Conservation (phyloP, 2,888 invertebrate genomes). For the Onthophagus sagittarius region DNA sequence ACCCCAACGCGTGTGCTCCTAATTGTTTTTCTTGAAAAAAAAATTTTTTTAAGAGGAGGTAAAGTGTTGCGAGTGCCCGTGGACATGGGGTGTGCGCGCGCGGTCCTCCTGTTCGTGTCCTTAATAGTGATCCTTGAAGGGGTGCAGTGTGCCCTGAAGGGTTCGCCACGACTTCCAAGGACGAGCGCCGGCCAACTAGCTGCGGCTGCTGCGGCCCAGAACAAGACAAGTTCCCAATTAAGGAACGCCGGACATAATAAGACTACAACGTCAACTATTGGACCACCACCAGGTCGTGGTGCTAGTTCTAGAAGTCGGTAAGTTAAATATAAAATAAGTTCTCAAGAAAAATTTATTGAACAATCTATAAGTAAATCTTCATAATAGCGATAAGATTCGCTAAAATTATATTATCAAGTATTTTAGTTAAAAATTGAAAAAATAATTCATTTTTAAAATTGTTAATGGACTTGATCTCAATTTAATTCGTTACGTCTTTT, state of each 20-base stretch:
- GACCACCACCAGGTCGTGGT: conserved; percentile 41
- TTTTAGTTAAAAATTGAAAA: too few relatives aligned
- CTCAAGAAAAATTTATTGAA: too few relatives aligned
- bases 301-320: conserved; percentile 41
- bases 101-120: conserved; percentile 34
- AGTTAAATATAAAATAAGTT: conserved; percentile 14
- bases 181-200: conserved; percentile 58
- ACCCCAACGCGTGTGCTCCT: too few relatives aligned
- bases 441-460: too few relatives aligned
- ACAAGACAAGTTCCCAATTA: conserved; percentile 43
- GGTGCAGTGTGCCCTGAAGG: conserved; percentile 42
- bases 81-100: conserved; percentile 39
- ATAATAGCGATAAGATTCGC: too few relatives aligned
- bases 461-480: too few relatives aligned
- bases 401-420: too few relatives aligned
- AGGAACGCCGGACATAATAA: conserved; percentile 32
- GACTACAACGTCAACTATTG: conserved; percentile 33
- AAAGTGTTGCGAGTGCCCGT: background rate
- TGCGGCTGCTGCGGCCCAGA: conserved; percentile 46
- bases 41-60: background rate
- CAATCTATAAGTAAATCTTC: too few relatives aligned
- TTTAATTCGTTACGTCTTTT: too few relatives aligned
- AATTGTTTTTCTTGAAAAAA: background rate
- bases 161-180: conserved; percentile 55
- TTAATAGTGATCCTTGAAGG: conserved; percentile 35